phyloP scores from a whole-genome alignment of 2,888 invertebrate species.

The Campoletis raptor region DNA sequence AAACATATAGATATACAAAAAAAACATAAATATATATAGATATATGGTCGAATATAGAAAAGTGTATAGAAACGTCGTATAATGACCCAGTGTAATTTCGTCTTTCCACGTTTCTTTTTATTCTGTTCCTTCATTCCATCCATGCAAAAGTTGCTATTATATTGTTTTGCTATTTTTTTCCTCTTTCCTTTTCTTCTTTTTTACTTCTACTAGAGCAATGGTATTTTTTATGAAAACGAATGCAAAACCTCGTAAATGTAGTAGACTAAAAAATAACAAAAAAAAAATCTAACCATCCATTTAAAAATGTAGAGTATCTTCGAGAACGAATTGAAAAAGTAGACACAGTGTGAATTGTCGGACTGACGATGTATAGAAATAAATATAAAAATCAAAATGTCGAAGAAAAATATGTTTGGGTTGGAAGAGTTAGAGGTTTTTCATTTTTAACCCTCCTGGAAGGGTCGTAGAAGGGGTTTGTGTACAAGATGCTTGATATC shows the following conservation, averaged over 20 bases:
- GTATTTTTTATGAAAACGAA: neutral
- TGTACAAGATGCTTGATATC: constrained; percentile 32
- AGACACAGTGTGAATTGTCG: neutral
- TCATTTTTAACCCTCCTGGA: neutral
- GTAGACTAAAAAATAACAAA: neutral
- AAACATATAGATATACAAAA: neutral
- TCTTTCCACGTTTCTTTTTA: constrained; percentile 29
- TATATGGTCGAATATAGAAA: neutral
- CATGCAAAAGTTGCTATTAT: constrained; percentile 15
- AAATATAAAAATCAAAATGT: neutral
- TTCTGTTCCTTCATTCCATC: constrained; percentile 35
- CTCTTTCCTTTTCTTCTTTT: neutral
- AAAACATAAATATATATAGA: neutral
- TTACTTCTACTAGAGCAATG: neutral
- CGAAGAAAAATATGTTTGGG: neutral
- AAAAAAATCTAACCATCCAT: neutral
- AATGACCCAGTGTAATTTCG: constrained; percentile 61
- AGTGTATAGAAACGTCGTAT: constrained; percentile 55
- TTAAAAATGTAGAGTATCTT: neutral
- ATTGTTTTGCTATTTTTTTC: constrained; percentile 17
- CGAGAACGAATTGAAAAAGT: neutral
- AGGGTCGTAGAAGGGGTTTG: neutral
- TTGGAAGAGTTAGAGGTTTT: neutral
- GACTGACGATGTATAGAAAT: neutral
- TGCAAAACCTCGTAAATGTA: neutral